These are phyloP conservation scores for Cotesia chilonis DNA, from an alignment of 1,140 invertebrate genomes.

Conservation along the genomic window DNA sequence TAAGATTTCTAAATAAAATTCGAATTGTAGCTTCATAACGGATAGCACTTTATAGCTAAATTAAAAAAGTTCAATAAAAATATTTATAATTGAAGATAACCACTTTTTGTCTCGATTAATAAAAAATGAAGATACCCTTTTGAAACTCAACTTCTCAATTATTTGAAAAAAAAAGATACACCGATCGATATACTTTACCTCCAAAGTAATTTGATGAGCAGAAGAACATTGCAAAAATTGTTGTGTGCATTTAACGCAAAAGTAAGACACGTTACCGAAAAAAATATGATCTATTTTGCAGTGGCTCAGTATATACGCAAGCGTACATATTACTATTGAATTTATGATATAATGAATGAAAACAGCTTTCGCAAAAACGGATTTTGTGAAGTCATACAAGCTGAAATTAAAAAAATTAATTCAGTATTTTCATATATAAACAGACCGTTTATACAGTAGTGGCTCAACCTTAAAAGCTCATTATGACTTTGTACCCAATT, in stretches of 20 bases:
- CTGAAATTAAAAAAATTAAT: not conserved
- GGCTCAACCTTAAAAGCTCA: not conserved
- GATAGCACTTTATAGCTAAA: too few relatives aligned
- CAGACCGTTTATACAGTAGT: not conserved
- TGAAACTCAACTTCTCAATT: too few relatives aligned
- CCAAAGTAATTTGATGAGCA: constrained; percentile 3
- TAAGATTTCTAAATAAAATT: too few relatives aligned
- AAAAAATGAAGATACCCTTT: too few relatives aligned
- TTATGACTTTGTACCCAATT: not conserved
- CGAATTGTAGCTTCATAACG: too few relatives aligned
- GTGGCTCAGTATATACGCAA: not conserved
- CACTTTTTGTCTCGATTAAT: too few relatives aligned
- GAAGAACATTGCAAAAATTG: constrained; percentile 14
- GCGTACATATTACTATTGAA: constrained; percentile 5
- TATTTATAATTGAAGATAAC: too few relatives aligned
- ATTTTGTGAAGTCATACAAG: not conserved
- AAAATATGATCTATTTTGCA: not conserved
- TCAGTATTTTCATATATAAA: too few relatives aligned
- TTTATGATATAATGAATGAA: constrained; percentile 10
- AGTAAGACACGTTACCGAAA: not conserved
- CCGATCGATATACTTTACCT: not conserved
- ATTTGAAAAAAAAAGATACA: too few relatives aligned
- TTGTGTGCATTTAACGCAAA: not conserved
- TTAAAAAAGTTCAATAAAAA: too few relatives aligned
- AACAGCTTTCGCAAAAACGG: not conserved